Conservation (phyloP, 2,797 vertebrate species). For the Danionella dracula region DNA sequence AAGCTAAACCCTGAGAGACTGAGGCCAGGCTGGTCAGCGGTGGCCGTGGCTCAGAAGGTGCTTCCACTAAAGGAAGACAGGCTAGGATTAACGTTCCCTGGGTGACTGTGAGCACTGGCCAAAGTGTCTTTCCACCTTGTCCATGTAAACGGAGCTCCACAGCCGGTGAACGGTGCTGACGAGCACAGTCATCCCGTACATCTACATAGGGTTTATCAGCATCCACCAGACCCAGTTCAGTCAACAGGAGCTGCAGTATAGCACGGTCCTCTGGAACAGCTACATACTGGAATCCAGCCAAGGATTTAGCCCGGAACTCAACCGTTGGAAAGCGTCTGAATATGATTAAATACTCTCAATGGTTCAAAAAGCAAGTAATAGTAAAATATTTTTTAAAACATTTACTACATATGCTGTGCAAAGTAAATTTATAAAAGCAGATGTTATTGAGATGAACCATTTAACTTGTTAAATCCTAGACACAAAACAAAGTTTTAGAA, state of each 20-base stretch:
- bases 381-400: no score
- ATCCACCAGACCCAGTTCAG: slow-evolving; percentile 74
- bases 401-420: no score
- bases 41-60: slow-evolving; percentile 70
- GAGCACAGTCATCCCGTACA: slow-evolving; percentile 77
- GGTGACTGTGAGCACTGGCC: slow-evolving; percentile 81
- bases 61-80: slow-evolving; percentile 83
- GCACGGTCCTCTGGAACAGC: slow-evolving; percentile 76
- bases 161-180: slow-evolving; percentile 69
- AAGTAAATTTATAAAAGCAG: no score
- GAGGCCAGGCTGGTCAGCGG: slow-evolving; percentile 75
- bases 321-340: slow-evolving; percentile 83
- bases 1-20: slow-evolving; percentile 81
- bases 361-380: no score
- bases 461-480: no score
- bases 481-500: no score
- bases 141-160: slow-evolving; percentile 65
- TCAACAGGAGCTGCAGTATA: slow-evolving; percentile 78
- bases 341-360: not conserved
- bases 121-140: slow-evolving; percentile 66
- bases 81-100: slow-evolving; percentile 75
- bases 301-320: slow-evolving; percentile 76
- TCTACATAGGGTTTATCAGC: slow-evolving; percentile 71
- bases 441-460: no score
- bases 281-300: slow-evolving; percentile 74